Evolutionary conservation across 2,888 invertebrate species (phyloP).

Genomic region (Noctuana brunneofusca): DNA sequence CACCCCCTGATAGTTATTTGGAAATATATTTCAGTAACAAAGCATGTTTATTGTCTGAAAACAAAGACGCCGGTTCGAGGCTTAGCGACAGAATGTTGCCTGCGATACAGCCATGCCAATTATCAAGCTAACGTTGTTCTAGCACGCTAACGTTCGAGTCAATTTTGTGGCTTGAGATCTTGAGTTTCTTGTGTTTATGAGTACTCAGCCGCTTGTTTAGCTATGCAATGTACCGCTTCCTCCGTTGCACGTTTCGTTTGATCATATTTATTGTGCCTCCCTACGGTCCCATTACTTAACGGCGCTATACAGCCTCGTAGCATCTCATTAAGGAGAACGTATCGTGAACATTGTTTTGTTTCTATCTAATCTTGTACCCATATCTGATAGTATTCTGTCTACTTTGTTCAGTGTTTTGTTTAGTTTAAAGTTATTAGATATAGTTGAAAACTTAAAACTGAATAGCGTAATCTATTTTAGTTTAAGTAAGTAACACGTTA

Average conservation of each 20-base stretch:
- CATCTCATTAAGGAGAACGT: conserved; percentile 68
- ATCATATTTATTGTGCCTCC: conserved; percentile 72
- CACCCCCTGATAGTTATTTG: conserved; percentile 54
- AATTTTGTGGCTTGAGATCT: conserved; percentile 65
- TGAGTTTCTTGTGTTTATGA: conserved; percentile 64
- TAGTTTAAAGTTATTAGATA: conserved; percentile 1
- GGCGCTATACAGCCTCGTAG: conserved; percentile 54
- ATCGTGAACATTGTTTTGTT: conserved; percentile 57
- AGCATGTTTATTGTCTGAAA: conserved; percentile 72
- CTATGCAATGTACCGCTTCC: conserved; percentile 76
- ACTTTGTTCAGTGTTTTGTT: conserved; percentile 10
- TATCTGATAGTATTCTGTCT: conserved; percentile 42
- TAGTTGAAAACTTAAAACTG: not conserved
- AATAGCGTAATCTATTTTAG: too few species aligned
- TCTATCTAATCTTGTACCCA: conserved; percentile 51
- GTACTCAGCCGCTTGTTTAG: conserved; percentile 60
- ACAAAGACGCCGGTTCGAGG: conserved; percentile 69
- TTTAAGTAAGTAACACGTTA: too few species aligned
- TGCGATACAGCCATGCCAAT: conserved; percentile 63
- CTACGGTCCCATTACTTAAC: conserved; percentile 64
- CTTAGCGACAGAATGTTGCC: conserved; percentile 58
- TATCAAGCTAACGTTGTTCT: conserved; percentile 68
- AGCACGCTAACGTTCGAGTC: conserved; percentile 66
- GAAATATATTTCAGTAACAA: conserved; percentile 69
- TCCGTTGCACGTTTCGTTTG: conserved; percentile 68